Evolutionary conservation across 1,140 invertebrate species (phyloP), one percentile per base, ranked within the genome.

Genomic region (Aphis gossypii): DNA sequence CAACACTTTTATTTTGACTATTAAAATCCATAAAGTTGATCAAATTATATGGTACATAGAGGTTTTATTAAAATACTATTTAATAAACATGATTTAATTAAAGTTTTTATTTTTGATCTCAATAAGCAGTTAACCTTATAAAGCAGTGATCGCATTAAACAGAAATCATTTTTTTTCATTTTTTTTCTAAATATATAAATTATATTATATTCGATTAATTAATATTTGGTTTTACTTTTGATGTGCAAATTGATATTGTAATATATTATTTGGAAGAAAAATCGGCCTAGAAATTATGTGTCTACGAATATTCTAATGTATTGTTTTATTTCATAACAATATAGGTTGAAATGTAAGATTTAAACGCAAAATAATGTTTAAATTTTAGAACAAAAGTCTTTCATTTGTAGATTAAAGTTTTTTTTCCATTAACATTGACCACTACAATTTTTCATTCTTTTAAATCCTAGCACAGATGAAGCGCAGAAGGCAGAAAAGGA

Each of bases 371-470:
- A 88, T 35, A 88, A 51, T 88, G 11, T 88, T 88, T 18, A 30
- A 51, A 88, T 20, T 88, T 11, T 18, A 7, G 30, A 48, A 88
- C n/a, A 54, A 88, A 88, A n/a, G 46, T 86, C 23, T 86, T 86
- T 86, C 11, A 86, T 86, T 86, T 46, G 41, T 41, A 30, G 41
- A 46, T 86, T 44, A 87, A 87, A 87, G 25, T 48, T 30, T 87
- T 87, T 87, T 87, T 76, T 84, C 25, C 35, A 20, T 46, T 87
- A 20, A 48, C 46, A 46, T 87, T 87, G 44, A 48, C 44, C 86
- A 46, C 25, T 48, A 87, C 86, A n/a, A 87, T 87, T 87, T n/a
- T 87, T 87, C 44, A 87, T 87, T 87, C 25, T 87, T 48, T 46
- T 35, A 46, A 48, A 48, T 51, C 25, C 46, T 30, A 21, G 83